Evolutionary conservation across 2,113 vertebrate species (phyloP).

Genomic region (Chlorodrepanis virens): DNA sequence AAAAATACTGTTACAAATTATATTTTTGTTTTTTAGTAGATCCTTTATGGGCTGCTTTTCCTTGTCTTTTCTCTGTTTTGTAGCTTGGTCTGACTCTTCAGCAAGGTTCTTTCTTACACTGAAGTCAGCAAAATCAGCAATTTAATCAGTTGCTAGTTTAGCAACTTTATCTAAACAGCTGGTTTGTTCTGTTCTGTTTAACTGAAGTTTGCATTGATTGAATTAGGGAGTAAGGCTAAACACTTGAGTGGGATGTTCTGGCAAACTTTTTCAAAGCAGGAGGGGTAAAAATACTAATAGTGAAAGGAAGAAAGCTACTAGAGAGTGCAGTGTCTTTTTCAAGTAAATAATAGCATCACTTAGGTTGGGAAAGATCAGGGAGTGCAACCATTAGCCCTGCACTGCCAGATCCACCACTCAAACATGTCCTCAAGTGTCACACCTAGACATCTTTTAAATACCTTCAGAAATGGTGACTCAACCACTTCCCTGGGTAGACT

Average conservation of each 20-base stretch:
- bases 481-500: neutral
- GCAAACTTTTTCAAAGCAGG: neutral
- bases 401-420: neutral
- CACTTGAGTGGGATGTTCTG: neutral
- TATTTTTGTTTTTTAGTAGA: neutral
- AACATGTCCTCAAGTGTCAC: neutral
- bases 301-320: neutral
- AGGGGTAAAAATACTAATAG: neutral
- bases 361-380: neutral
- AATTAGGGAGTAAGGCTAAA: neutral
- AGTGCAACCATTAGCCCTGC: neutral
- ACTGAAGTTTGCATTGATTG: neutral
- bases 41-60: neutral
- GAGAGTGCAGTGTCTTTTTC: neutral
- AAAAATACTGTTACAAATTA: neutral
- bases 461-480: neutral
- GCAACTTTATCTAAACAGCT: neutral
- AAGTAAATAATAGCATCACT: neutral
- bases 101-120: neutral
- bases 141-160: neutral
- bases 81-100: neutral
- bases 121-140: neutral
- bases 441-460: neutral
- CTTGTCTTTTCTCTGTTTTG: neutral
- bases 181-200: neutral